Evolutionary conservation across 2,888 invertebrate species (phyloP).

Genomic region (Lottia scabra): DNA sequence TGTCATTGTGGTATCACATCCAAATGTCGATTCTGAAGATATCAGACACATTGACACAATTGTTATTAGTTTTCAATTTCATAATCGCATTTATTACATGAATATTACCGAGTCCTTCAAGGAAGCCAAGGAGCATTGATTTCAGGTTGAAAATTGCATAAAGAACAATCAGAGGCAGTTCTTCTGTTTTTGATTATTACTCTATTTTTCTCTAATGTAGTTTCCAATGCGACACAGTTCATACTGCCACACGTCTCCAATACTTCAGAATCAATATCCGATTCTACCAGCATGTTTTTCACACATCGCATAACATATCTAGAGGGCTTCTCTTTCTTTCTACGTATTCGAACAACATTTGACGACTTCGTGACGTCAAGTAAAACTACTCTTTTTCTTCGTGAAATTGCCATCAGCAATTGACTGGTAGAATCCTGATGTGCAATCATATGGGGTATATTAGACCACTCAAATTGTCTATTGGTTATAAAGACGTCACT

Average conservation of each 20-base stretch:
- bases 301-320: background rate
- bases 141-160: no score
- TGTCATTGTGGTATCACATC: no score
- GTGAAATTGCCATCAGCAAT: background rate
- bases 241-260: background rate
- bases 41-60: no score
- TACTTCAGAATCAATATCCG: background rate
- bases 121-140: no score
- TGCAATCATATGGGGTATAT: conserved; percentile 1
- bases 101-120: no score
- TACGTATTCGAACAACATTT: background rate
- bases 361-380: background rate
- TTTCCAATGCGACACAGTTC: background rate
- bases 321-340: background rate
- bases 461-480: conserved; percentile 2
- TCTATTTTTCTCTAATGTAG: background rate
- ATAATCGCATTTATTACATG: no score
- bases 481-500: background rate
- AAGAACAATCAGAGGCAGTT: background rate
- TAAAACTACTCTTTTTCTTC: background rate
- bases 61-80: no score
- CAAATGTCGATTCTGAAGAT: no score
- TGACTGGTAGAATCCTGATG: background rate
- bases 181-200: background rate
- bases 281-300: conserved; percentile 1